Evolutionary conservation across 1,140 invertebrate genomes (phyloP).

Genomic region (Drosophila saltans): DNA sequence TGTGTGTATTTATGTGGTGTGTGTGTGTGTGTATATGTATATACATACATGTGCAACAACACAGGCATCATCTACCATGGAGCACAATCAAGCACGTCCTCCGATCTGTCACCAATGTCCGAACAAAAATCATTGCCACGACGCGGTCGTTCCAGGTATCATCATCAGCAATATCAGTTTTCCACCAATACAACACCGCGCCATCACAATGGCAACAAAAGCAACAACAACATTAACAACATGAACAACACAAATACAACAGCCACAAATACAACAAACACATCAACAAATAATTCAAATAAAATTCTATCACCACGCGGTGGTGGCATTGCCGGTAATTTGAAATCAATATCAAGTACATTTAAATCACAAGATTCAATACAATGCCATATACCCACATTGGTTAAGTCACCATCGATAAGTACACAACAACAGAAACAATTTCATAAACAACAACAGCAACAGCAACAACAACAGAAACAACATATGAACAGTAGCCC

Average conservation of each 20-base stretch:
- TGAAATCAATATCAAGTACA: slow-evolving; percentile 81
- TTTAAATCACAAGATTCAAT: slow-evolving; percentile 83
- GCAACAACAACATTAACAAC: slow-evolving; percentile 66
- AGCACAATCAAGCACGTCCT: slow-evolving; percentile 90
- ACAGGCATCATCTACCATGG: slow-evolving; percentile 90
- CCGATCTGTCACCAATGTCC: slow-evolving; percentile 90
- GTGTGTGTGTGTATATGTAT: too few species aligned
- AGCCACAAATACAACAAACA: slow-evolving; percentile 61
- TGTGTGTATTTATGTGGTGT: slow-evolving; percentile 32
- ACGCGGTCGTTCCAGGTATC: slow-evolving; percentile 88
- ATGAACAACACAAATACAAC: slow-evolving; percentile 49
- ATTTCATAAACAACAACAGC: slow-evolving; percentile 64
- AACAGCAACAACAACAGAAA: slow-evolving; percentile 33
- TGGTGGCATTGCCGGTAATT: slow-evolving; percentile 59
- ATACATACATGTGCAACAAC: slow-evolving; percentile 57
- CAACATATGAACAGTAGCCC: background rate
- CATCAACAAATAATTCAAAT: slow-evolving; percentile 63
- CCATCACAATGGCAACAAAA: slow-evolving; percentile 83
- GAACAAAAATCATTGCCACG: slow-evolving; percentile 90
- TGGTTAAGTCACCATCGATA: slow-evolving; percentile 81
- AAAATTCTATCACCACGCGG: slow-evolving; percentile 82
- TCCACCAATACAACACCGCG: slow-evolving; percentile 83
- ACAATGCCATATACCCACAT: slow-evolving; percentile 82
- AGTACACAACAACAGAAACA: slow-evolving; percentile 82
- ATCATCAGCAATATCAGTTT: slow-evolving; percentile 84